Base-by-base conservation (phyloP, 2,888 invertebrate genomes). In the Cordylochernes scorpioides region DNA sequence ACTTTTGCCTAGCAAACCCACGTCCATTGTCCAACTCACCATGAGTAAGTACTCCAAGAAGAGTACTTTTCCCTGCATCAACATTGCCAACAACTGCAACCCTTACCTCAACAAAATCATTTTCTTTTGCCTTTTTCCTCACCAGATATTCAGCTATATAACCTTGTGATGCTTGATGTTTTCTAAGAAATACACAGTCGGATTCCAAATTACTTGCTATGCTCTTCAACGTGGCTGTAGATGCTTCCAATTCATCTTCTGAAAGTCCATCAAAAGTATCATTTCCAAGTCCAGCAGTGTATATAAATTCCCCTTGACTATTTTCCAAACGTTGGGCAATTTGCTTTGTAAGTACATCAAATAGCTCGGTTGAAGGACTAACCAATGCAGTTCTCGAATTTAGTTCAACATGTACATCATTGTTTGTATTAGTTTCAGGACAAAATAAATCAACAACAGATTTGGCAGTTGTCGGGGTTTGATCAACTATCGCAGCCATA, bases 51-150 rank as follows among this genome's bases (percentile, higher is more conserved):
- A 97, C 97, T 15, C 97, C 97, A 28, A 97, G 62, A 22, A 99
- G 58, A 0, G 97, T 97, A 2, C 86, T 88, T 59, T 97, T 97
- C 32, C 97, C 97, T 13, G 94, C 94, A 59, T 97, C 97, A 22
- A 97, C 97, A 59, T 97, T 97, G 9, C 97, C 97, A 24, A 97
- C 91, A 2, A 99, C 97, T 17, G 97, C 94, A 36, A 97, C 88
- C 42, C n/a, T n/a, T n/a, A 44, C 39, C 36, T 44, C 44, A 7
- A 40, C 37, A 32, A 44, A 44, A 28, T 44, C 84, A 48, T 64
- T 68, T 43, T 71, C 69, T 45, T 77, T 74, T 4, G 86, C 64
- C 44, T 73, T 66, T 33, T 68, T 65, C 28, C 91, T 62, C 35
- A 94, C 67, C 35, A 94, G 60, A 57, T 73, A 88, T 54, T 91